These are phyloP conservation scores for Hylaea fasciaria DNA, from an alignment of 2,888 invertebrate genomes.

Conservation along the genomic window DNA sequence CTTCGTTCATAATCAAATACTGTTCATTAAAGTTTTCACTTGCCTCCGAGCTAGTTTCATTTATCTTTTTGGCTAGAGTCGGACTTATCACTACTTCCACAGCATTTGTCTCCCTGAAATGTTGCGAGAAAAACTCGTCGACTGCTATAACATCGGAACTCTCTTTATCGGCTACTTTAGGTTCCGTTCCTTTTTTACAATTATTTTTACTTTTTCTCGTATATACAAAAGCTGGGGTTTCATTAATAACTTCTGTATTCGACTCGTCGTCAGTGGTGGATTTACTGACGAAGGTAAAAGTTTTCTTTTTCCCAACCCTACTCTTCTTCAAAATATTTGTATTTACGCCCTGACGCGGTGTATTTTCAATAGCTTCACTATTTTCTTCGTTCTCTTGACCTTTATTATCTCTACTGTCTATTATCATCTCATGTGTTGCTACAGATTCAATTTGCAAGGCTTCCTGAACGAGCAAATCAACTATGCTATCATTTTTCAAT, in stretches of 20 bases:
- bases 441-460: slow-evolving; percentile 49
- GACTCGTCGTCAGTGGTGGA: slow-evolving; percentile 65
- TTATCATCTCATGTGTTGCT: slow-evolving; percentile 31
- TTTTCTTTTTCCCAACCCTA: slow-evolving; percentile 33
- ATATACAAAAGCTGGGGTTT: slow-evolving; percentile 56
- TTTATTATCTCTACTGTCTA: slow-evolving; percentile 48
- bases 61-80: slow-evolving; percentile 64
- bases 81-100: slow-evolving; percentile 61
- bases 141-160: slow-evolving; percentile 51
- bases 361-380: slow-evolving; percentile 55
- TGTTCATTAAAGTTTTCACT: slow-evolving; percentile 57
- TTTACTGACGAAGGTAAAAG: slow-evolving; percentile 47
- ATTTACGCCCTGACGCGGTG: slow-evolving; percentile 39
- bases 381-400: slow-evolving; percentile 40
- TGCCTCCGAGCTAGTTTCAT: slow-evolving; percentile 62
- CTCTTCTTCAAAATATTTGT: slow-evolving; percentile 19
- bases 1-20: slow-evolving; percentile 40
- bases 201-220: slow-evolving; percentile 42
- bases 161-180: slow-evolving; percentile 26
- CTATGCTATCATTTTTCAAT: slow-evolving; percentile 55
- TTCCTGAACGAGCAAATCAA: slow-evolving; percentile 63
- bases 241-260: slow-evolving; percentile 57
- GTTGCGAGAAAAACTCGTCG: slow-evolving; percentile 66
- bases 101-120: slow-evolving; percentile 52
- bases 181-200: slow-evolving; percentile 22